A percentile compares a stretch with the other conserved stretches of the same genome.
Evolutionary conservation across 2,113 vertebrate species (phyloP).

Genomic region (Oxyruncus cristatus): DNA sequence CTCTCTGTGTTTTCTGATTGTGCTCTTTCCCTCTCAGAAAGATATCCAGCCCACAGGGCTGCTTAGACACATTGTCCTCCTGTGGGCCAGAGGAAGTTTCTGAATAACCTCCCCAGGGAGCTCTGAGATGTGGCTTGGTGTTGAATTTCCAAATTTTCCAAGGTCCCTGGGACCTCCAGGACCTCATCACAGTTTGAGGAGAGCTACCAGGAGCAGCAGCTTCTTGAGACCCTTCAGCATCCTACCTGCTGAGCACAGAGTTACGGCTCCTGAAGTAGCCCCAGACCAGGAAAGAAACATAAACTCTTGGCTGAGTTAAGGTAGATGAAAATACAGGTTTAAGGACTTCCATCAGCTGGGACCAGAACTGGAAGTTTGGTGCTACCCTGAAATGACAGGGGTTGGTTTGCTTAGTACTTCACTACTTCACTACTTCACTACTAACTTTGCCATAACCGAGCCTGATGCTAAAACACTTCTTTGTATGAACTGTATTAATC

Average conservation of each 20-base stretch:
- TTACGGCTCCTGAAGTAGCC: neutral
- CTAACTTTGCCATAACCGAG: neutral
- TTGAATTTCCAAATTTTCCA: neutral
- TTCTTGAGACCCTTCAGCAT: neutral
- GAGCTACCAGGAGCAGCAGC: neutral
- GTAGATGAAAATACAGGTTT: neutral
- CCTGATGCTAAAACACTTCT: neutral
- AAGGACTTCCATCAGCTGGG: neutral
- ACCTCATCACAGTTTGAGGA: neutral
- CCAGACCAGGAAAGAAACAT: neutral
- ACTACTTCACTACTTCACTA: too few relatives aligned
- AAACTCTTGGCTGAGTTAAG: neutral
- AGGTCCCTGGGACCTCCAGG: neutral
- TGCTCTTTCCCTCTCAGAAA: neutral
- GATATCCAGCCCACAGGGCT: accelerated
- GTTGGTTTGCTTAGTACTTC: neutral
- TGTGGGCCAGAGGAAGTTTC: neutral
- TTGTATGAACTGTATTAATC: neutral
- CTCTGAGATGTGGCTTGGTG: neutral
- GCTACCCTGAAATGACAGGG: neutral
- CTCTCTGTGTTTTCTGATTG: neutral
- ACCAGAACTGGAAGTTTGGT: neutral
- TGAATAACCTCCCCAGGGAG: neutral
- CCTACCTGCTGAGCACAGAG: neutral
- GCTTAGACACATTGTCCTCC: neutral